Evolutionary conservation across 1,140 invertebrate genomes (phyloP).

Genomic region (Maniola jurtina): DNA sequence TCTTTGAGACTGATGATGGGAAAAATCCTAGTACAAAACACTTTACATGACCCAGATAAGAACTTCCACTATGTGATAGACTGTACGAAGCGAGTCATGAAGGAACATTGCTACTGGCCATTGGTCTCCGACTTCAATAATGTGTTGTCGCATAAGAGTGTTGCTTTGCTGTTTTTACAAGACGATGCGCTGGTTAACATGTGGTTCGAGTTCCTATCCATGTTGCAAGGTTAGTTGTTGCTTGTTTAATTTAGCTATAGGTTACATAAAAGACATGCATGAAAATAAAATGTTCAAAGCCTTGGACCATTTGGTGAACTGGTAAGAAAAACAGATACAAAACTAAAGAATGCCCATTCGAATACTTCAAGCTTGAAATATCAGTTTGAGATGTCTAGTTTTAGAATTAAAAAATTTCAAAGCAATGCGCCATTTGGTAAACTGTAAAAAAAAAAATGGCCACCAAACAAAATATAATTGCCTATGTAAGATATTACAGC

Average conservation of each 20-base stretch:
- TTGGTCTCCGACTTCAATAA: slow-evolving; percentile 98
- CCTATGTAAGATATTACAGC: no score
- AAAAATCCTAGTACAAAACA: slow-evolving; percentile 92
- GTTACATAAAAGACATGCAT: no score
- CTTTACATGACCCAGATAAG: slow-evolving; percentile 88
- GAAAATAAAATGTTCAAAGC: not conserved
- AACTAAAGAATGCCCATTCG: no score
- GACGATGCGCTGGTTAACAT: slow-evolving; percentile 92
- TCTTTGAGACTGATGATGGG: slow-evolving; percentile 96
- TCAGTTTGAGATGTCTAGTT: no score
- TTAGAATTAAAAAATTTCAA: not conserved
- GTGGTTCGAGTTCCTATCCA: slow-evolving; percentile 96
- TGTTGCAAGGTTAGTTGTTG: slow-evolving; percentile 88
- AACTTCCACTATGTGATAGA: slow-evolving; percentile 96
- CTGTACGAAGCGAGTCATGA: slow-evolving; percentile 94
- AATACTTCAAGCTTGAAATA: no score
- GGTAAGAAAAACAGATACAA: no score
- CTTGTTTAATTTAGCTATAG: no score
- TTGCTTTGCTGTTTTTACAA: slow-evolving; percentile 93
- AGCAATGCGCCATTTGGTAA: not conserved
- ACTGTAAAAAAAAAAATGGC: no score
- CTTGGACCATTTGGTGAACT: not conserved
- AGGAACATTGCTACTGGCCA: slow-evolving; percentile 99
- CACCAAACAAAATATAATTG: slow-evolving; percentile 77
- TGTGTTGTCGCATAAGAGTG: slow-evolving; percentile 94